Evolutionary conservation across 2,797 vertebrate genomes (phyloP), one percentile per base, ranked within the genome.

Genomic region (Gastrophryne carolinensis): DNA sequence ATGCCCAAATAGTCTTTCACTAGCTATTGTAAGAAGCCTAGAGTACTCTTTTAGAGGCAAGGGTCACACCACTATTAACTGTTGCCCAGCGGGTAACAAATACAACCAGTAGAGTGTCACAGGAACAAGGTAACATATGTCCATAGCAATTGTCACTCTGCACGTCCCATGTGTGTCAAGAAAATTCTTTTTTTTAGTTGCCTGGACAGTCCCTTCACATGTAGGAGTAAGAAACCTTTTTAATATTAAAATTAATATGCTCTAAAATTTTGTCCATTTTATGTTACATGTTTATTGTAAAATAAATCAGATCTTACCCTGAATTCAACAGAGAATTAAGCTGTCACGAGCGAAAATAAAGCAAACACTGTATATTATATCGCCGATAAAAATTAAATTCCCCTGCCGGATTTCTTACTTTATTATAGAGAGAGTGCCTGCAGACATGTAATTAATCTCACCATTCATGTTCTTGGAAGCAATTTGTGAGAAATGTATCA

Each of bases 401-500:
- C 13, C 35, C 66, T 30, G 19, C 35, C 29, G 58, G 30, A 56
- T 57, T 54, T 47, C 37, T 47, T 52, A 39, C 58, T 72, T 60
- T 50, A 54, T 73, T 64, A 30, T 56, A 50, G 7, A 6, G 26
- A 47, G 35, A n/a, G 17, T 47, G 71, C 50, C 35, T 15, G 24
- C 4, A 65, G 71, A 64, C 52, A 44, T 65, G 50, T 65, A 73
- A 73, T 73, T 73, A 73, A 73, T 73, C 71, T 65, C 26, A 41
- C 71, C 52, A 73, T 73, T 65, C 71, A 65, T 57, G 50, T 56
- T 44, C 24, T 44, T 26, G 35, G 41, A n/a, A 73, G 71, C 61
- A 73, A 65, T 73, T 35, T 65, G 39, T 65, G 50, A 56, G 61
- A 56, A 53, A 65, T 57, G 39, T 73, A 73, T 73, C 47, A 50